Percentiles rank a stretch among this genome's conserved stretches.
phyloP scores from a whole-genome alignment of 2,888 invertebrate species.

The Drosophila algonquin region DNA sequence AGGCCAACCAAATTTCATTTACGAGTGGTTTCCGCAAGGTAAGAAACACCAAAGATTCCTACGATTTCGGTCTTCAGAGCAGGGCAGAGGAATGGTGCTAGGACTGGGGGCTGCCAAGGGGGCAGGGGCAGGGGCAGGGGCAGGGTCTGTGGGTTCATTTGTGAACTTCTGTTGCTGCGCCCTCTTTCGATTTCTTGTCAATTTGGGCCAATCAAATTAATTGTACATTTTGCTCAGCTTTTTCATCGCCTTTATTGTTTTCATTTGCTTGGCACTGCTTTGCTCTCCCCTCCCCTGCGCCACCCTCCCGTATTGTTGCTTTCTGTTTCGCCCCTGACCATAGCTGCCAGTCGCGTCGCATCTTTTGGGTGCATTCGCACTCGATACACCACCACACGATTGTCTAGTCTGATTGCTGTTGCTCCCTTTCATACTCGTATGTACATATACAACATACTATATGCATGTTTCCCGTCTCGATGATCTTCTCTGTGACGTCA shows the following conservation, averaged over 20 bases:
- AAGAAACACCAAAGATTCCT: conserved; percentile 32
- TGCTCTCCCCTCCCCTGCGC: neutral
- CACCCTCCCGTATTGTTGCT: neutral
- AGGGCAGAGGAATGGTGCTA: too few species aligned
- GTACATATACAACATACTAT: neutral
- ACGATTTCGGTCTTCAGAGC: neutral
- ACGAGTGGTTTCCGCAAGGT: conserved; percentile 35
- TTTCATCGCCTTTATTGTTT: conserved; percentile 38
- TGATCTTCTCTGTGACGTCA: conserved; percentile 11
- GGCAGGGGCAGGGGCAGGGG: too few species aligned
- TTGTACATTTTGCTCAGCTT: conserved; percentile 42
- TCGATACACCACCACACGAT: conserved; percentile 20
- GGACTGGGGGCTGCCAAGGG: too few species aligned
- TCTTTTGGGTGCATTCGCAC: conserved; percentile 40
- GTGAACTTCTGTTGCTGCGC: neutral
- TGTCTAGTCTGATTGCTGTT: conserved; percentile 6
- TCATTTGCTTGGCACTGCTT: conserved; percentile 11
- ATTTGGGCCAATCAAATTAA: conserved; percentile 60
- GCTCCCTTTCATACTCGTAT: neutral
- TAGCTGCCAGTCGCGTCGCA: neutral
- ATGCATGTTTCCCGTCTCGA: conserved; percentile 10
- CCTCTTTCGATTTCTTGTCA: conserved; percentile 41
- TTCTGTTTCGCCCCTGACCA: neutral
- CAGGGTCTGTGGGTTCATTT: neutral
- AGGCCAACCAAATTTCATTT: conserved; percentile 34